Conservation (phyloP, 92 coral and sea anemone species). For the Pocillopora grandis region DNA sequence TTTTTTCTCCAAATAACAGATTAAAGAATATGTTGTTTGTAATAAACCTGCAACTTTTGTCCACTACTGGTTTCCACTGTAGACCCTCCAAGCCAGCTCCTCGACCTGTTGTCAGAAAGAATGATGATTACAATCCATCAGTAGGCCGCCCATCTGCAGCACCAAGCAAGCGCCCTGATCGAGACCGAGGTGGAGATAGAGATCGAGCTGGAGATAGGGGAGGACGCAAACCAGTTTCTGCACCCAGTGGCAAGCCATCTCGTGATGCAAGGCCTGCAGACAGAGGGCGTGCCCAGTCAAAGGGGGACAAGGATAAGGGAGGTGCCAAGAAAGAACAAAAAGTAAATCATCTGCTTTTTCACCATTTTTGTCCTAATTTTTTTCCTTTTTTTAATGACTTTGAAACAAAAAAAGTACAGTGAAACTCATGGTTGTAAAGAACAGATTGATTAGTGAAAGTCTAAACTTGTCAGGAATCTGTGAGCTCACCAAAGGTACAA, state of each 20-base stretch:
- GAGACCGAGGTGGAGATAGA: slow-evolving; percentile 77
- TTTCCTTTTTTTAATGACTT: too few species aligned
- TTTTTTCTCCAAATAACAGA: not conserved
- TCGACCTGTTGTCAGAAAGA: slow-evolving; percentile 80
- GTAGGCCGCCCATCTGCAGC: slow-evolving; percentile 62
- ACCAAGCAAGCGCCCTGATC: slow-evolving; percentile 75
- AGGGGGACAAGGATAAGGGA: slow-evolving; percentile 78
- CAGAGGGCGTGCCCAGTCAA: slow-evolving; percentile 67
- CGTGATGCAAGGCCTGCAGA: slow-evolving; percentile 63
- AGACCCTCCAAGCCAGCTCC: slow-evolving; percentile 90
- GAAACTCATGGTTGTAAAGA: too few species aligned
- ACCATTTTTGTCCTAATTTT: not conserved
- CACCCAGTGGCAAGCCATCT: slow-evolving; percentile 77
- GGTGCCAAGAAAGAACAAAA: slow-evolving; percentile 71
- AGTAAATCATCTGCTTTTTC: slow-evolving; percentile 13
- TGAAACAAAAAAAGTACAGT: too few species aligned
- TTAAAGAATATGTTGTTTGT: not conserved
- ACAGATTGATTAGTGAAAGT: too few species aligned
- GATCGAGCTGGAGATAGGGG: slow-evolving; percentile 65
- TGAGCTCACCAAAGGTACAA: too few species aligned
- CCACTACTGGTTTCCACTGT: not conserved
- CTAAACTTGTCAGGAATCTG: too few species aligned
- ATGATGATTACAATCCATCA: slow-evolving; percentile 84
- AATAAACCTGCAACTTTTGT: not conserved
- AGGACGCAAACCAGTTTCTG: slow-evolving; percentile 44